phyloP scores from a whole-genome alignment of 2,797 vertebrate species.

The Parambassis ranga region DNA sequence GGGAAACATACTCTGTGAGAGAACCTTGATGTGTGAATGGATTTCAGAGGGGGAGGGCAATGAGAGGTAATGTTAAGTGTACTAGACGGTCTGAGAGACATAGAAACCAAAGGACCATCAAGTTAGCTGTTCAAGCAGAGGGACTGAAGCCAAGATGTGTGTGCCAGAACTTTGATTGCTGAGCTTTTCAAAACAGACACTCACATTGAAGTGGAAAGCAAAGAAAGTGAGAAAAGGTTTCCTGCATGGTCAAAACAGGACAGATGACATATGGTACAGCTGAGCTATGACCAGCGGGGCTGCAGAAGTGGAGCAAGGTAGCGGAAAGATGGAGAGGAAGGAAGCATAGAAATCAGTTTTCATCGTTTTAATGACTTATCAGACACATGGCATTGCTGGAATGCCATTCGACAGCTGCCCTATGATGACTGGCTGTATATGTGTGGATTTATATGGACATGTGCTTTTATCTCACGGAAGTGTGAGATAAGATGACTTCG shows the following conservation, averaged over 20 bases:
- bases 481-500: background rate
- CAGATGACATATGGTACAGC: slow-evolving; percentile 57
- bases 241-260: slow-evolving; percentile 43
- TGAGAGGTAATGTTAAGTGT: slow-evolving; percentile 11
- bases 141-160: slow-evolving; percentile 29
- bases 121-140: slow-evolving; percentile 34
- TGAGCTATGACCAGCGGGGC: slow-evolving; percentile 10
- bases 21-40: slow-evolving; percentile 14
- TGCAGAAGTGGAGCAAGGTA: background rate
- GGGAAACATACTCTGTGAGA: slow-evolving; percentile 4
- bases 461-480: background rate
- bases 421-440: slow-evolving; percentile 20
- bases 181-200: slow-evolving; percentile 31
- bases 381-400: slow-evolving; percentile 23
- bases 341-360: slow-evolving; percentile 38
- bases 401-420: slow-evolving; percentile 29
- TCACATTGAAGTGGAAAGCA: slow-evolving; percentile 36
- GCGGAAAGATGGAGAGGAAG: slow-evolving; percentile 15
- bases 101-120: slow-evolving; percentile 66
- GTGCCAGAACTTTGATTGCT: slow-evolving; percentile 50
- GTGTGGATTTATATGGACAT: slow-evolving; percentile 1
- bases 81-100: slow-evolving; percentile 20
- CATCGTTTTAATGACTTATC: slow-evolving; percentile 36
- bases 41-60: background rate
- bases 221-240: slow-evolving; percentile 32